Evolutionary conservation across 2,888 invertebrate species (phyloP).

Genomic region (Noctuana brunneofusca): DNA sequence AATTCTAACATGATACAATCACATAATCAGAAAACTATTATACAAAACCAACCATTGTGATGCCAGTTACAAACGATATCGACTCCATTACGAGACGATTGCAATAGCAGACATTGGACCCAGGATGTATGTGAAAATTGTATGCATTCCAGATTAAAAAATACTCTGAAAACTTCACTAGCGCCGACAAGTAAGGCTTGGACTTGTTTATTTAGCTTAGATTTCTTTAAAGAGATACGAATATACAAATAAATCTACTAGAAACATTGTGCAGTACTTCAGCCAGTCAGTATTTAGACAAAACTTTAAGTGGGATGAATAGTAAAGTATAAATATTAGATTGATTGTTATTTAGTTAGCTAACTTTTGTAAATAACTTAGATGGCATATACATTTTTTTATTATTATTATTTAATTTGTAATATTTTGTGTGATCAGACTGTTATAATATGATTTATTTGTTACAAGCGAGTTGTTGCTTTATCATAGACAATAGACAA

Average conservation of each 20-base stretch:
- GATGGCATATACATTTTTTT: constrained; percentile 69
- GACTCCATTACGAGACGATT: too few relatives aligned
- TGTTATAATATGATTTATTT: constrained; percentile 81
- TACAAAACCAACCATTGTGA: too few relatives aligned
- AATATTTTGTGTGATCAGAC: constrained; percentile 81
- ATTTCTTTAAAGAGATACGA: constrained; percentile 42
- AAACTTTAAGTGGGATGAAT: constrained; percentile 55
- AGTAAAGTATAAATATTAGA: constrained; percentile 70
- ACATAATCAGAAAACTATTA: too few relatives aligned
- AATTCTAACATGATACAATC: too few relatives aligned
- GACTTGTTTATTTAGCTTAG: constrained; percentile 49
- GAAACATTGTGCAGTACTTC: constrained; percentile 54
- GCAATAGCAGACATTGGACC: too few relatives aligned
- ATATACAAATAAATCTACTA: constrained; percentile 28
- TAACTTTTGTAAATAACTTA: constrained; percentile 81
- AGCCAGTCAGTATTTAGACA: constrained; percentile 78
- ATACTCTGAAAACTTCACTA: constrained; percentile 38
- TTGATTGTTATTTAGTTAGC: constrained; percentile 82
- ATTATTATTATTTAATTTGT: constrained; percentile 76
- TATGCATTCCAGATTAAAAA: constrained; percentile 69
- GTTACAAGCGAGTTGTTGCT: constrained; percentile 79
- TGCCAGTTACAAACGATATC: too few relatives aligned
- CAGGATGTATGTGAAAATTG: constrained; percentile 53
- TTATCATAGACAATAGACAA: constrained; percentile 69
- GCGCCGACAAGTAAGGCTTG: constrained; percentile 37